These are phyloP conservation scores for Hycleus phaleratus DNA, from an alignment of 1,140 invertebrate species.

Conservation along the genomic window DNA sequence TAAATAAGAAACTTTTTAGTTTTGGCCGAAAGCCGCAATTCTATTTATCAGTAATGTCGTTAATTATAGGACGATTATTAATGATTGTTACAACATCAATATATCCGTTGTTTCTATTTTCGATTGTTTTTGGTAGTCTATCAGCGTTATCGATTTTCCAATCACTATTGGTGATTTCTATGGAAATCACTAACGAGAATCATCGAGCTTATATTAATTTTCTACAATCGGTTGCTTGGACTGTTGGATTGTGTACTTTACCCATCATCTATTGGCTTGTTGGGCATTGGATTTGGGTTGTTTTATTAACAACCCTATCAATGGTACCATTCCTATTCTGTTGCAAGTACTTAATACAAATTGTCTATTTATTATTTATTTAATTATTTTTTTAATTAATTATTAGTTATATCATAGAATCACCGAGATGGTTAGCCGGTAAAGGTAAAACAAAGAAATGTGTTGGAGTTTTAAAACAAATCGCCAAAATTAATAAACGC, in stretches of 20 bases:
- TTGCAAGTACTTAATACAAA: slow-evolving; percentile 14
- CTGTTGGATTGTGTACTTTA: slow-evolving; percentile 46
- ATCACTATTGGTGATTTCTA: slow-evolving; percentile 14
- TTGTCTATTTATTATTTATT: not conserved
- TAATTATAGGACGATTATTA: slow-evolving; percentile 3
- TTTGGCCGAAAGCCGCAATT: slow-evolving; percentile 4
- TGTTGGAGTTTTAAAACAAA: slow-evolving; percentile 48
- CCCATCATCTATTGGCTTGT: slow-evolving; percentile 51
- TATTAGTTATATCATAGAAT: slow-evolving; percentile 50
- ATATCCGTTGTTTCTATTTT: slow-evolving; percentile 1
- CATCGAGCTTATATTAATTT: slow-evolving; percentile 43
- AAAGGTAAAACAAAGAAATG: slow-evolving; percentile 50
- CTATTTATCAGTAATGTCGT: not conserved
- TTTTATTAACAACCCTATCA: slow-evolving; percentile 28
- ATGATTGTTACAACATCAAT: not conserved
- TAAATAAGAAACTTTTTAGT: not conserved
- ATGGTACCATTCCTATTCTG: slow-evolving; percentile 26
- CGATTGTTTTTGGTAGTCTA: slow-evolving; percentile 10
- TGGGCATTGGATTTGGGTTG: slow-evolving; percentile 48
- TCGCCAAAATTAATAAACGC: slow-evolving; percentile 56
- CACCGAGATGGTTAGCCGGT: slow-evolving; percentile 57
- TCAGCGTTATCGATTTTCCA: slow-evolving; percentile 14
- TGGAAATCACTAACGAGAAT: slow-evolving; percentile 20
- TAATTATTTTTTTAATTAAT: not conserved
- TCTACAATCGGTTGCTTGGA: slow-evolving; percentile 44